phyloP scores from a whole-genome alignment of 1,140 invertebrate species.

The Eubasilissa regina region DNA sequence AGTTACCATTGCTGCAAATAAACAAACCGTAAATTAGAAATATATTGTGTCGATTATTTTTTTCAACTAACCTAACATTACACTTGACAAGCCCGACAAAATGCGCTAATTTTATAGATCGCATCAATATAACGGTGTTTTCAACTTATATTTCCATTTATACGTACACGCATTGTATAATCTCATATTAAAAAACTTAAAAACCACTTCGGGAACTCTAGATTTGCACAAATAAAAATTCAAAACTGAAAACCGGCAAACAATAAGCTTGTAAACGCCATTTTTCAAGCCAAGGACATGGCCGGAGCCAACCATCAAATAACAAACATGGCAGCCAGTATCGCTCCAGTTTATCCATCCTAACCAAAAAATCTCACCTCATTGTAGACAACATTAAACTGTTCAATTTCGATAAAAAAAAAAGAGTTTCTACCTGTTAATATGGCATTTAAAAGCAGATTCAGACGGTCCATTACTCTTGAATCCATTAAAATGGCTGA shows the following conservation, averaged over 20 bases:
- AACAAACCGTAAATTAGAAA: constrained; percentile 52
- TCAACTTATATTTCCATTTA: constrained; percentile 67
- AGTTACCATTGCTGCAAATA: constrained; percentile 62
- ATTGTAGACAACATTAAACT: constrained; percentile 29
- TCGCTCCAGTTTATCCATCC: constrained; percentile 37
- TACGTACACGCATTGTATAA: constrained; percentile 72
- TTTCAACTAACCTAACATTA: constrained; percentile 56
- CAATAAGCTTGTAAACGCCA: constrained; percentile 74
- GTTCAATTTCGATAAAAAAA: no score
- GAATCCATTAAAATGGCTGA: no score
- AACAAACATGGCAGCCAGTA: constrained; percentile 55
- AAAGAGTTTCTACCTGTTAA: no score
- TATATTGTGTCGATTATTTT: constrained; percentile 45
- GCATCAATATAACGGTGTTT: constrained; percentile 35
- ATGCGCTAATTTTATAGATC: constrained; percentile 42
- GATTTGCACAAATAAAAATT: constrained; percentile 60
- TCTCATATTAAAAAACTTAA: constrained; percentile 70
- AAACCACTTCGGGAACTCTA: constrained; percentile 34
- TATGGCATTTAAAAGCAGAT: no score
- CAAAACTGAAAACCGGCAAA: constrained; percentile 72
- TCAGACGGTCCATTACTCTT: no score
- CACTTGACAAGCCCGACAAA: constrained; percentile 54
- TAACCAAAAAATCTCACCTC: background rate
- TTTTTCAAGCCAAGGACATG: constrained; percentile 75
- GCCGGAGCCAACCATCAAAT: constrained; percentile 60